A percentile compares a stretch with the other conserved stretches of the same genome.
These are phyloP conservation scores for Clarias magur DNA, from an alignment of 2,113 vertebrate genomes.

Conservation along the genomic window DNA sequence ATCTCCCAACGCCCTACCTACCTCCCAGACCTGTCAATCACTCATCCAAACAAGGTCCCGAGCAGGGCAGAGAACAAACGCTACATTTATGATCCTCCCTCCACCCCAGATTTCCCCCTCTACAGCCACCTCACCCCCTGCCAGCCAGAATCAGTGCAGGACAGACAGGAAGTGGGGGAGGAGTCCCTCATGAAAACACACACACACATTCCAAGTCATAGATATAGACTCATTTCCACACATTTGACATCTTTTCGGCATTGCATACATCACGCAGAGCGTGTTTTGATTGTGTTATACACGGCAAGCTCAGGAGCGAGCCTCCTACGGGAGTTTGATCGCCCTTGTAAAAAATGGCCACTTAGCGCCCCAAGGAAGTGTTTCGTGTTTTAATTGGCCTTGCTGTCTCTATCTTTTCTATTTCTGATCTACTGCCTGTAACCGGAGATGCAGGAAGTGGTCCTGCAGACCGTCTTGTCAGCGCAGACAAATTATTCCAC, in stretches of 20 bases:
- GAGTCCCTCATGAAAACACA: slow-evolving; percentile 59
- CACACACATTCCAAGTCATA: slow-evolving; percentile 8
- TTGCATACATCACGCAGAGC: slow-evolving; percentile 17
- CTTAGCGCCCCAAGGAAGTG: slow-evolving; percentile 34
- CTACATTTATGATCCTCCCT: slow-evolving; percentile 67
- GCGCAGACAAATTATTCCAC: slow-evolving; percentile 74
- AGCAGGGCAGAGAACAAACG: slow-evolving; percentile 66
- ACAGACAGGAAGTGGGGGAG: slow-evolving; percentile 71
- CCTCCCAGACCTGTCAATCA: slow-evolving; percentile 66
- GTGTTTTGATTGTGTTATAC: slow-evolving; percentile 5
- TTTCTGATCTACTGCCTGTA: slow-evolving; percentile 70
- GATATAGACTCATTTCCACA: not conserved
- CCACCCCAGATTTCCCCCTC: slow-evolving; percentile 1
- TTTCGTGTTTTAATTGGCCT: slow-evolving; percentile 49
- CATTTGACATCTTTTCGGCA: not conserved
- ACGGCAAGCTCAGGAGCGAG: slow-evolving; percentile 7
- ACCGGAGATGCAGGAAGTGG: slow-evolving; percentile 81
- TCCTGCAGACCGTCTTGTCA: slow-evolving; percentile 78
- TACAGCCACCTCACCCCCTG: slow-evolving; percentile 36
- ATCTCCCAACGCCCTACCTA: slow-evolving; percentile 46
- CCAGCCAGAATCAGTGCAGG: slow-evolving; percentile 66
- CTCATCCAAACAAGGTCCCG: slow-evolving; percentile 57
- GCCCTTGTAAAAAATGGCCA: slow-evolving; percentile 17
- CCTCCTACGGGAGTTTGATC: slow-evolving; percentile 22
- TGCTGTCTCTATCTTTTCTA: slow-evolving; percentile 41